phyloP scores from a whole-genome alignment of 2,888 invertebrate genomes.

The Calliopum simillimum region DNA sequence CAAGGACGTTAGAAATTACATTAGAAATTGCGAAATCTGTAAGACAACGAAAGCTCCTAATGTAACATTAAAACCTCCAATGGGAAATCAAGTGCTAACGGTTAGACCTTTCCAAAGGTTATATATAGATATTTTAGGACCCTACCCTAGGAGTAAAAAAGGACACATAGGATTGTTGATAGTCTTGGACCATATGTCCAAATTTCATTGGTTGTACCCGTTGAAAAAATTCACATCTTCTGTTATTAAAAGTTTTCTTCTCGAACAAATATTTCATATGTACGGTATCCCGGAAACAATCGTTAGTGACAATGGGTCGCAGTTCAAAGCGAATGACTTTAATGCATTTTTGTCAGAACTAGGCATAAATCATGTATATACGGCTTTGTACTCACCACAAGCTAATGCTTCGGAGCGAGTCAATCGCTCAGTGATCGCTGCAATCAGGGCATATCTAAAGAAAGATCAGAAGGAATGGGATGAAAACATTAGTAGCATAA shows the following conservation, averaged over 20 bases:
- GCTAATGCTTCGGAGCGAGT: conserved; percentile 50
- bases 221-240: conserved; percentile 33
- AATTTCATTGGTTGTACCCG: conserved; percentile 11
- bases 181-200: not conserved
- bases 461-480: conserved; percentile 35
- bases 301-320: not conserved
- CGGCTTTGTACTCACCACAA: conserved; percentile 16
- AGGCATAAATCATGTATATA: not conserved
- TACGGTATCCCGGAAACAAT: conserved; percentile 4
- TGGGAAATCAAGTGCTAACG: not conserved
- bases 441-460: conserved; percentile 35
- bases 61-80: not conserved
- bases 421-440: conserved; percentile 50
- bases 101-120: not conserved
- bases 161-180: not conserved
- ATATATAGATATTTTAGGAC: conserved; percentile 17
- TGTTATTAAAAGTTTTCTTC: too few species aligned
- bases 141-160: conserved; percentile 21
- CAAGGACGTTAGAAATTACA: conserved; percentile 14
- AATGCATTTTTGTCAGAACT: not conserved
- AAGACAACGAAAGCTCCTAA: conserved; percentile 28
- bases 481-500: conserved; percentile 23
- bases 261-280: not conserved
- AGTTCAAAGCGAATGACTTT: conserved; percentile 1
- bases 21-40: conserved; percentile 19